Base-by-base conservation (phyloP, 2,888 invertebrate genomes). In the Pandemis corylana region DNA sequence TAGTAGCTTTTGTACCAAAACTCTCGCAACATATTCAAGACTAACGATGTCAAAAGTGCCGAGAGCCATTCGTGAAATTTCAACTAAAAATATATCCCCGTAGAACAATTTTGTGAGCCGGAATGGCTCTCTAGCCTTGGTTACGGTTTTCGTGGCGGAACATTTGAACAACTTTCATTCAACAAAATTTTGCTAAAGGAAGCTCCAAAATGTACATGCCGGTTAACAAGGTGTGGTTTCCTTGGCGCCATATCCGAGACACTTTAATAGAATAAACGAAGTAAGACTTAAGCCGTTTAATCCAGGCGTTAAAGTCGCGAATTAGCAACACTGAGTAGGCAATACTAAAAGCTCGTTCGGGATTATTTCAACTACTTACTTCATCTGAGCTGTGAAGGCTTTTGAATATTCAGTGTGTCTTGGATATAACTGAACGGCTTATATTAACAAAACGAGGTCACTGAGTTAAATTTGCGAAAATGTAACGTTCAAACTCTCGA, bases 61-160 rank as follows among this genome's bases (percentile, higher is more conserved):
- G 49, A 70, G 59, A 62, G 69, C 74, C 63, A 71, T 71, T 71
- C 62, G 46, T 53, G n/a, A 71, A 75, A 71, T 75, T 75, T 63
- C 20, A 71, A 75, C 75, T 75, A 75, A 71, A 75, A 75, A 71
- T 75, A 36, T 62, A 63, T 75, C 75, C 75, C 75, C 53, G 67
- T 36, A 63, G 75, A 75, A 75, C 71, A 75, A 71, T 71, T 67
- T 71, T 66, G 56, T 5, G 67, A 67, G 63, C 67, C 66, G 41
- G 46, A 71, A 75, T 67, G 66, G 53, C 75, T 75, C 74, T 69
- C 71, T 36, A 36, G 72, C 42, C 75, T 67, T 46, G 56, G 70
- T 71, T 71, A 71, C 71, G 65, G 69, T 68, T 75, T 70, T 53
- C 67, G 75, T 41, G 70, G 71, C 67, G 62, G 46, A 71, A 61